Evolutionary conservation across 1,140 invertebrate species (phyloP).

Genomic region (Drosophila chauvacae): DNA sequence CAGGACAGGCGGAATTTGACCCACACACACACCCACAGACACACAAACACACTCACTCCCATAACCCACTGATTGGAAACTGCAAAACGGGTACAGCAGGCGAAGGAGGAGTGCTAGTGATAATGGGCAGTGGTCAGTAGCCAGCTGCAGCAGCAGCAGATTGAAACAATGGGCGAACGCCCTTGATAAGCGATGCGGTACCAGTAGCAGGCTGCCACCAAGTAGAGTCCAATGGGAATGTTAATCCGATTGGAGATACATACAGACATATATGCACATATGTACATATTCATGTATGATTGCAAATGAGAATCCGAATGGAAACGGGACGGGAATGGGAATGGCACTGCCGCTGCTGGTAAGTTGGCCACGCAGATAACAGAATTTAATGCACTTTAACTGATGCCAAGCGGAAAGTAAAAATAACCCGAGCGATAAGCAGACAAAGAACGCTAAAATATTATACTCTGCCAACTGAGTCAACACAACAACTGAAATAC

Average conservation of each 20-base stretch:
- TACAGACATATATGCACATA: background rate
- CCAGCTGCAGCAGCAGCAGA: constrained; percentile 9
- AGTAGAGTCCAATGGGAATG: constrained; percentile 17
- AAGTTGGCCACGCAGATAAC: constrained; percentile 34
- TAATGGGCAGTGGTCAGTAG: constrained; percentile 14
- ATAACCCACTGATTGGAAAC: constrained; percentile 1
- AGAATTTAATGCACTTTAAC: constrained; percentile 31
- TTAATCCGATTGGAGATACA: constrained; percentile 8
- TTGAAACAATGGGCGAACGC: constrained; percentile 10
- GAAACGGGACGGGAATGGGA: background rate
- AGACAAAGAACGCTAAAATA: constrained; percentile 31
- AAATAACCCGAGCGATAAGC: constrained; percentile 31
- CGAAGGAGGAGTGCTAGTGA: background rate
- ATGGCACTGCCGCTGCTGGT: background rate
- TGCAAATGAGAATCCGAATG: constrained; percentile 8
- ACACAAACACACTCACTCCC: background rate
- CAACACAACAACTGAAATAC: constrained; percentile 17
- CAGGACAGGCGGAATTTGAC: constrained; percentile 2
- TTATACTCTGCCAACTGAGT: constrained; percentile 26
- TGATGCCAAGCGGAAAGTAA: constrained; percentile 21
- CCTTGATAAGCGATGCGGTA: constrained; percentile 37
- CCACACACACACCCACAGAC: background rate
- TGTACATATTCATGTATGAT: background rate
- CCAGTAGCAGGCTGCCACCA: constrained; percentile 41
- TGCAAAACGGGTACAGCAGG: background rate